Evolutionary conservation across 2,888 invertebrate species (phyloP).

Genomic region (Lymantria monacha): DNA sequence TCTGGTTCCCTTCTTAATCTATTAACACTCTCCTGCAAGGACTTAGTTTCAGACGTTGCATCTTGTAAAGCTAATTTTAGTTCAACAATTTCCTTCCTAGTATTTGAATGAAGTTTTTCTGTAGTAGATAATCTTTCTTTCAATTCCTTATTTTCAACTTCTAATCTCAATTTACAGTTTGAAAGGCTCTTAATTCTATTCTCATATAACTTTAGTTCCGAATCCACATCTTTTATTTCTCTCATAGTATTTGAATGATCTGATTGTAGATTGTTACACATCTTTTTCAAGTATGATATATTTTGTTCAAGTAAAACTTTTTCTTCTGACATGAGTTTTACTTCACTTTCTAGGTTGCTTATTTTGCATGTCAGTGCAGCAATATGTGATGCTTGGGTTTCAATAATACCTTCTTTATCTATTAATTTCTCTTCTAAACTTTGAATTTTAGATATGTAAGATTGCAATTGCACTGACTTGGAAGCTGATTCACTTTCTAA

Average conservation of each 20-base stretch:
- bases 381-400: slow-evolving; percentile 60
- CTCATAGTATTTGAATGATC: slow-evolving; percentile 46
- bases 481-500: slow-evolving; percentile 89
- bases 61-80: slow-evolving; percentile 84
- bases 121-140: slow-evolving; percentile 80
- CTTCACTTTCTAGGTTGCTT: slow-evolving; percentile 67
- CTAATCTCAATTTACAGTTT: slow-evolving; percentile 82
- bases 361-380: slow-evolving; percentile 65
- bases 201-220: slow-evolving; percentile 73
- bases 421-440: slow-evolving; percentile 84
- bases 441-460: slow-evolving; percentile 72
- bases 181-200: slow-evolving; percentile 73
- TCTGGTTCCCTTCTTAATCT: slow-evolving; percentile 55
- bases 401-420: slow-evolving; percentile 69
- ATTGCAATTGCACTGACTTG: slow-evolving; percentile 82
- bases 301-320: slow-evolving; percentile 70
- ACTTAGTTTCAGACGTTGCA: slow-evolving; percentile 83
- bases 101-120: slow-evolving; percentile 85
- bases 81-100: slow-evolving; percentile 85
- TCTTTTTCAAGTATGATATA: slow-evolving; percentile 65
- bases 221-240: slow-evolving; percentile 55
- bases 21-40: slow-evolving; percentile 78
- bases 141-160: slow-evolving; percentile 84
- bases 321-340: slow-evolving; percentile 69
- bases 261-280: slow-evolving; percentile 65